Evolutionary conservation across 2,113 vertebrate genomes (phyloP).

Genomic region (Tricholaema leucomelas): DNA sequence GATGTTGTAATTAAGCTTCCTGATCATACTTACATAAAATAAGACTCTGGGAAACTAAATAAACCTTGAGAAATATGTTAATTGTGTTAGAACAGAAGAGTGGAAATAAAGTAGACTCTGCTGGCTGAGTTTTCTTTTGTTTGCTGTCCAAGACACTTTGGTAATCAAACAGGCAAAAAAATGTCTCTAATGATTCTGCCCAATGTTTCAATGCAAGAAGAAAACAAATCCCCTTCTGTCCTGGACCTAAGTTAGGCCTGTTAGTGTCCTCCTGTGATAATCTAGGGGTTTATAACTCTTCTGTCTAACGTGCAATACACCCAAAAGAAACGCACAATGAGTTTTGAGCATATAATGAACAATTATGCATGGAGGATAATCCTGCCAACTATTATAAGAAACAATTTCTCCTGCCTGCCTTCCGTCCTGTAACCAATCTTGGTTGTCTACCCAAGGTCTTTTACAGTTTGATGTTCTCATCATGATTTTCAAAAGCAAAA

Average conservation of each 20-base stretch:
- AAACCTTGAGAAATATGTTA: conserved; percentile 34
- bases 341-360: conserved; percentile 47
- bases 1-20: background rate
- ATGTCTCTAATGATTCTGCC: background rate
- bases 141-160: conserved; percentile 1
- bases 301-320: conserved; percentile 15
- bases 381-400: conserved; percentile 1
- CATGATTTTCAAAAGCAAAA: background rate
- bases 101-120: conserved; percentile 24
- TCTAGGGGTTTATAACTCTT: conserved; percentile 34
- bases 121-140: conserved; percentile 13
- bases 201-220: conserved; percentile 27
- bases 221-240: conserved; percentile 45
- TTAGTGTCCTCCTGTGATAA: conserved; percentile 27
- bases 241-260: conserved; percentile 14
- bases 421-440: background rate
- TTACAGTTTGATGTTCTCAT: conserved; percentile 1
- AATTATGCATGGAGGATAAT: conserved; percentile 60
- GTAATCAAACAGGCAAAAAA: background rate
- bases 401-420: background rate
- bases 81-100: conserved; percentile 11
- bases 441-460: background rate
- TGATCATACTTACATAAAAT: background rate
- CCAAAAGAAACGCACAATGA: conserved; percentile 42
- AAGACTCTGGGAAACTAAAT: conserved; percentile 10